Percentiles rank a stretch among this genome's conserved stretches.
Conservation (phyloP, 1,140 invertebrate genomes). For the Myzus persicae region DNA sequence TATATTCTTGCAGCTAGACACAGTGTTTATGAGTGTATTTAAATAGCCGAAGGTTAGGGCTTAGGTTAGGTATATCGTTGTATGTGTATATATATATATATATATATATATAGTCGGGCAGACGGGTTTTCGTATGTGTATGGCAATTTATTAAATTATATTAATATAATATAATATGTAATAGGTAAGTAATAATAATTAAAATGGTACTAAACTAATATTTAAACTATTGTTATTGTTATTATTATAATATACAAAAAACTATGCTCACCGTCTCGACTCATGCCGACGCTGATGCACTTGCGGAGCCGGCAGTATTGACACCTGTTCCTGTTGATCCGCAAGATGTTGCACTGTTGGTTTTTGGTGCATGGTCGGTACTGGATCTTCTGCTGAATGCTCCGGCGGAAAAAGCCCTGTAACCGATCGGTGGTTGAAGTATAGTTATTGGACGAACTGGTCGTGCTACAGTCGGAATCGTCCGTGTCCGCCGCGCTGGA, state of each 20-base stretch:
- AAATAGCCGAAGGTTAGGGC: background rate
- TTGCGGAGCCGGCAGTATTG: constrained; percentile 97
- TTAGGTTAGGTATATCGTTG: no score
- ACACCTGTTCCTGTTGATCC: constrained; percentile 96
- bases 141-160: no score
- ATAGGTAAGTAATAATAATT: no score
- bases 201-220: no score
- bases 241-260: background rate
- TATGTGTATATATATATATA: no score
- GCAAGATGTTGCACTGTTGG: constrained; percentile 94
- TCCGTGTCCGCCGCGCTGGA: constrained; percentile 61
- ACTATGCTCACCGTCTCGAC: constrained; percentile 86
- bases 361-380: constrained; percentile 97
- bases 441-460: constrained; percentile 63
- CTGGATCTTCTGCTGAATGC: constrained; percentile 98
- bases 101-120: no score
- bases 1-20: background rate
- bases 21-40: background rate
- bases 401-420: constrained; percentile 84
- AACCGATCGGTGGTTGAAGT: constrained; percentile 64
- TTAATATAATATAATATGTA: background rate
- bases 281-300: constrained; percentile 98
- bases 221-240: background rate
- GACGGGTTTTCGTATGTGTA: background rate
- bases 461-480: constrained; percentile 66